phyloP scores from a whole-genome alignment of 2,113 vertebrate species.

The Sturnus vulgaris region DNA sequence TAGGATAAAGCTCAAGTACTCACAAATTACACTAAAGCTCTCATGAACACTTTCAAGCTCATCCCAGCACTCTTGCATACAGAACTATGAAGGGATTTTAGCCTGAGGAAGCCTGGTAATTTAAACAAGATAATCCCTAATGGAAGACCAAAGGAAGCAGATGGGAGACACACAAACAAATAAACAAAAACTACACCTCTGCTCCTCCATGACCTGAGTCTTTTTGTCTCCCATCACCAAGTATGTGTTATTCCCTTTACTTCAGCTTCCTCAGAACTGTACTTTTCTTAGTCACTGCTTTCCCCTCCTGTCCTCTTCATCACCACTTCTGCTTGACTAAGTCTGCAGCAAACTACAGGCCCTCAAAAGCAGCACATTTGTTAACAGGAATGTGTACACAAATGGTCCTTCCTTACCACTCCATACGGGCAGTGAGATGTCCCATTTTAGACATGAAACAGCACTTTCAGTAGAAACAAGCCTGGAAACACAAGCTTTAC shows the following conservation, averaged over 20 bases:
- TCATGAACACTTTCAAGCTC: neutral
- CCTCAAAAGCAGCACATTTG: neutral
- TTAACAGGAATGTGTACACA: neutral
- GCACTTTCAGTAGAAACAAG: neutral
- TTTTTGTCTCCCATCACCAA: neutral
- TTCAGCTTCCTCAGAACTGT: neutral
- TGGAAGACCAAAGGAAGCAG: neutral
- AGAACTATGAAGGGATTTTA: neutral
- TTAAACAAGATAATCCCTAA: neutral
- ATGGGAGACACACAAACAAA: neutral
- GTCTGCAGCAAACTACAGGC: neutral
- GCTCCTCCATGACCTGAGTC: neutral
- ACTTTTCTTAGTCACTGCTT: neutral
- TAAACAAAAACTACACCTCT: neutral
- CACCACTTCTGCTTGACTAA: neutral
- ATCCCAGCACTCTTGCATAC: neutral
- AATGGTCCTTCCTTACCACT: neutral
- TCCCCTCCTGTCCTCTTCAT: neutral
- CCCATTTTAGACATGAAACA: neutral
- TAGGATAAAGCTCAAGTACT: neutral
- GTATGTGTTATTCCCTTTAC: neutral
- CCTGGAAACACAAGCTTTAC: neutral
- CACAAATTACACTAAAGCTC: neutral
- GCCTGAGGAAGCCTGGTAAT: neutral
- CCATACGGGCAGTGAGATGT: neutral